phyloP scores from a whole-genome alignment of 1,140 invertebrate species.

The Drosophila suzukii region DNA sequence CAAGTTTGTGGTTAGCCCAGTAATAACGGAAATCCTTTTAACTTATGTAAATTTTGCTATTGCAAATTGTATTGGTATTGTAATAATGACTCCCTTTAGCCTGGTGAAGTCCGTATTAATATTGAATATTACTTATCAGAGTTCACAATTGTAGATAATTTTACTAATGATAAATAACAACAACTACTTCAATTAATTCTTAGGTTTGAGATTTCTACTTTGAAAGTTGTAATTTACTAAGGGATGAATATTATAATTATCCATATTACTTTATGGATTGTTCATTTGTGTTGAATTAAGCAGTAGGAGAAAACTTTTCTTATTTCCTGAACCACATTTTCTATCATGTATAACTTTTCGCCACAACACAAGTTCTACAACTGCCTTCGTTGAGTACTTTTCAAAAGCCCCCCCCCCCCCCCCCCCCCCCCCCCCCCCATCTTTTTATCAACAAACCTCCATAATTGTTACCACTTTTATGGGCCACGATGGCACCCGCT shows the following conservation, averaged over 20 bases:
- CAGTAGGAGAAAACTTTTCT: too few species aligned
- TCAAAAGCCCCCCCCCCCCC: not conserved
- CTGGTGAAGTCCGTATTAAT: not conserved
- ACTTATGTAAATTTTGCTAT: not conserved
- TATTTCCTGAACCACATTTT: too few species aligned
- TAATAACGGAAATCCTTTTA: not conserved
- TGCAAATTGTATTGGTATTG: not conserved
- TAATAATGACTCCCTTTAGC: not conserved
- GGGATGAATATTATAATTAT: too few species aligned
- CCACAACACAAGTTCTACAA: not conserved
- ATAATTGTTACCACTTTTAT: slow-evolving; percentile 20
- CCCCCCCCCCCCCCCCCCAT: too few species aligned
- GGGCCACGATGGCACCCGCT: slow-evolving; percentile 22
- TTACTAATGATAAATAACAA: too few species aligned
- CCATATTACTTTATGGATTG: too few species aligned
- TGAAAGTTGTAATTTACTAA: not conserved
- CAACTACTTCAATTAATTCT: not conserved
- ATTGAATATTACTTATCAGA: not conserved
- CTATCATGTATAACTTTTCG: not conserved
- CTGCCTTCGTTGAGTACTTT: not conserved
- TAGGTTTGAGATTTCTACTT: not conserved
- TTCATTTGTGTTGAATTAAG: too few species aligned
- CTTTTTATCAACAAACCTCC: not conserved
- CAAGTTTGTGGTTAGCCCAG: too few species aligned
- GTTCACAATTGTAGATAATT: too few species aligned